Evolutionary conservation across 2,888 invertebrate genomes (phyloP), one percentile per base, ranked within the genome.

Genomic region (Zhuqinia jingwanae): DNA sequence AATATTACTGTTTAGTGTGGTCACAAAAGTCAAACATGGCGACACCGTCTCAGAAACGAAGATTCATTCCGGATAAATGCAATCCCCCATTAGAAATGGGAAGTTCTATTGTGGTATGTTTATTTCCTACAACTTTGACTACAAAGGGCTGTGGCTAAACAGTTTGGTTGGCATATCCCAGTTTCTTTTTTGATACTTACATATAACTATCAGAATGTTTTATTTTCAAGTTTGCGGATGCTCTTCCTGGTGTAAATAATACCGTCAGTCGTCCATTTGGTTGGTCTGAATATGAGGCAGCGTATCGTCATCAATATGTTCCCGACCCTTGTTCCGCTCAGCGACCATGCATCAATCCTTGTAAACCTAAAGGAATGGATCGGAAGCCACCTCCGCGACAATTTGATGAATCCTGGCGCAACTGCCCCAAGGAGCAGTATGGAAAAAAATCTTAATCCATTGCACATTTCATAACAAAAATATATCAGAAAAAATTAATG

Each of bases 211-310:
- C 8, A 36, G 5, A 36, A 3, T 36, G 36, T n/a, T n/a, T n/a
- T 25, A 1, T 45, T 10, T 17, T 42, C 58, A 76, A 90, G 90
- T 90, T 90, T 89, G 88, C 89, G 47, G 87, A 89, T 20, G 58
- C 90, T 1, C 88, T 90, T 53, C 91, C 91, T 11, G 90, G 91
- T 15, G 42, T 89, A 27, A 90, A 90, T 77, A 87, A 91, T 65
- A 89, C 84, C n/a, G 65, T 77, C 10, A 87, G 78, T 42, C 83
- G 87, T 11, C 91, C 91, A 11, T 91, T 91, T 56, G 91, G 91
- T 17, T 91, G 91, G 91, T 85, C 89, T 8, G 91, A 91, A 75
- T 91, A 91, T 68, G 91, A 91, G 60, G 63, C 90, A n/a, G 89
- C 91, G n/a, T 91, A 80, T 60, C 87, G 90, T n/a, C 90, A 87